A percentile compares a stretch with the other conserved stretches of the same genome.
phyloP scores from a whole-genome alignment of 2,113 vertebrate species.

The Podarcis raffonei region DNA sequence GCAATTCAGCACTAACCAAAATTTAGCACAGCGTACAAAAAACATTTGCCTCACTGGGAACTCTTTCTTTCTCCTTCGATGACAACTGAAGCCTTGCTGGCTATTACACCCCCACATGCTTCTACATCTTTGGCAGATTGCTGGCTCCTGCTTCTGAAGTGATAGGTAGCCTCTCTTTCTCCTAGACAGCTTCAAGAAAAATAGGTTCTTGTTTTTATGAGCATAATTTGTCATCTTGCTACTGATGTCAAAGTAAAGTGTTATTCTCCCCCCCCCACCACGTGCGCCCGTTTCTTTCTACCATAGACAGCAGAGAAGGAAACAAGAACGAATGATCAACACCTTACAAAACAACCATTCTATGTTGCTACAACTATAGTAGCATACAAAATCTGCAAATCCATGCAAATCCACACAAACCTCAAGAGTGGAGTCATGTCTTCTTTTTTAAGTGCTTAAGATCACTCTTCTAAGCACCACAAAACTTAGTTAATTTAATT shows the following conservation, averaged over 20 bases:
- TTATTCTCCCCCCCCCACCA: not conserved
- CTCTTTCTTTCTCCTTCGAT: not conserved
- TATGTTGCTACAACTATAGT: not conserved
- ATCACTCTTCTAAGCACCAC: not conserved
- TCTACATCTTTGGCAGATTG: not conserved
- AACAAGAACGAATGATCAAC: not conserved
- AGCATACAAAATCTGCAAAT: not conserved
- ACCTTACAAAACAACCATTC: not conserved
- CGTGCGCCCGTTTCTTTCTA: not conserved
- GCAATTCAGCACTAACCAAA: not conserved
- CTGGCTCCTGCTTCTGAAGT: not conserved
- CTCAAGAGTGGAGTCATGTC: not conserved
- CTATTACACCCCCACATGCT: slow-evolving; percentile 9
- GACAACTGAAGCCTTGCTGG: not conserved
- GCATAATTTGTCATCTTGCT: slow-evolving; percentile 28
- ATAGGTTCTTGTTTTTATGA: slow-evolving; percentile 35
- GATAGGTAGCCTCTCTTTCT: not conserved
- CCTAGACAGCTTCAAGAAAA: slow-evolving; percentile 1
- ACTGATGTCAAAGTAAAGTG: not conserved
- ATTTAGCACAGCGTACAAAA: not conserved
- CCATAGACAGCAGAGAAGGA: not conserved
- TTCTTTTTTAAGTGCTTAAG: not conserved
- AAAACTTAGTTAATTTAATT: not conserved
- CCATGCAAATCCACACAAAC: not conserved
- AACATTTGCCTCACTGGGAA: not conserved